These are phyloP conservation scores for Mercenaria mercenaria DNA, from an alignment of 1,140 invertebrate genomes.

Conservation along the genomic window DNA sequence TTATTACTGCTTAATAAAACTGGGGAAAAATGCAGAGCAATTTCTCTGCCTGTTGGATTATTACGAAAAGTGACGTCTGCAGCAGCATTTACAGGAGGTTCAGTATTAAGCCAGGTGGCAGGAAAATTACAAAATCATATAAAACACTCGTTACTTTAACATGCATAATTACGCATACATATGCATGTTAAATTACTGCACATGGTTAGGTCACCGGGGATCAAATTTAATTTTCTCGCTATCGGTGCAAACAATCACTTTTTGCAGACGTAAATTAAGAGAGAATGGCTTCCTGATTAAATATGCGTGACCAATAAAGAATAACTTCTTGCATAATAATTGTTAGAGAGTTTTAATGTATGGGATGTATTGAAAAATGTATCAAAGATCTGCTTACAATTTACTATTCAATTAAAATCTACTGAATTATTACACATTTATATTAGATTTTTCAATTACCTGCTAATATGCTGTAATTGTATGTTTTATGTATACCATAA, in stretches of 20 bases:
- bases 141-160: conserved; percentile 27
- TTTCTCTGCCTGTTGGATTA: not conserved
- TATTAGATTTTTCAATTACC: not conserved
- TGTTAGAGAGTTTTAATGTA: too few relatives aligned
- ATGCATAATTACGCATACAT: conserved; percentile 53
- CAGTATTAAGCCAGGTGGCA: conserved; percentile 13
- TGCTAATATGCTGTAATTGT: not conserved
- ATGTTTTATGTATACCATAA: not conserved
- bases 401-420: not conserved
- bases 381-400: not conserved
- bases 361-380: too few relatives aligned
- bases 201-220: conserved; percentile 29
- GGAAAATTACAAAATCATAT: conserved; percentile 5
- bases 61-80: not conserved
- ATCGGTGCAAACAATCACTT: not conserved
- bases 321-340: not conserved
- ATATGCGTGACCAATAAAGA: conserved; percentile 3
- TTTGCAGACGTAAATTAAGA: conserved; percentile 23
- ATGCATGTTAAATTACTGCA: conserved; percentile 42
- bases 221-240: conserved; percentile 17
- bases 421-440: not conserved
- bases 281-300: not conserved
- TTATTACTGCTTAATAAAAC: not conserved
- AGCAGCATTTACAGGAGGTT: not conserved
- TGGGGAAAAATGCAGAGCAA: not conserved